Evolutionary conservation across 2,113 vertebrate species (phyloP).

Genomic region (Leiothrix lutea): DNA sequence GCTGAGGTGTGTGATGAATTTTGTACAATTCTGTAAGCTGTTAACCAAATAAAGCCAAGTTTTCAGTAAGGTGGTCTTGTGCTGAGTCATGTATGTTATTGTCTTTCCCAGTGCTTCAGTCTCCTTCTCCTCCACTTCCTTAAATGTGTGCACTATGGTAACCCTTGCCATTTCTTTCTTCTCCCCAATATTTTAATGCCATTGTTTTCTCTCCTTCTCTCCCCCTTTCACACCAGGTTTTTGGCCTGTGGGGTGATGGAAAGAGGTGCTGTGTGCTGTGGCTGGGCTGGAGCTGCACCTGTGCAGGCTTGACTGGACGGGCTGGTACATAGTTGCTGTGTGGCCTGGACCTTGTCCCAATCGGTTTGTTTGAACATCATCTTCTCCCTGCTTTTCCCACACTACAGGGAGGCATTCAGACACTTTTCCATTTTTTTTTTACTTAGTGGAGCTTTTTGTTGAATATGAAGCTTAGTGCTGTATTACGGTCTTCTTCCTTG

Average conservation of each 20-base stretch:
- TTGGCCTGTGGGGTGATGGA: not conserved
- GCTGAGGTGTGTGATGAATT: not conserved
- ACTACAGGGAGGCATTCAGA: not conserved
- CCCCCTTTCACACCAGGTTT: not conserved
- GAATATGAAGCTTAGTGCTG: not conserved
- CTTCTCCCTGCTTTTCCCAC: not conserved
- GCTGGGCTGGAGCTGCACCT: not conserved
- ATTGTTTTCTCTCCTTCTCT: not conserved
- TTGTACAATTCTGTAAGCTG: not conserved
- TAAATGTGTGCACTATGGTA: not conserved
- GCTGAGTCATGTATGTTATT: fast-evolving
- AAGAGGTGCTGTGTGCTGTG: not conserved
- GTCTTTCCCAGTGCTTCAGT: not conserved
- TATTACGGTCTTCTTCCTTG: fast-evolving
- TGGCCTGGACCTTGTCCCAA: not conserved
- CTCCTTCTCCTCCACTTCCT: not conserved
- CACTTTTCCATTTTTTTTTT: not conserved
- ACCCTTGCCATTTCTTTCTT: not conserved
- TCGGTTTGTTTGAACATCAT: not conserved
- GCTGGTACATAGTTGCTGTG: not conserved
- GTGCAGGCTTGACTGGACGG: not conserved
- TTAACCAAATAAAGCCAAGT: not conserved
- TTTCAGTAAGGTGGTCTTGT: not conserved
- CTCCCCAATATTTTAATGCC: not conserved
- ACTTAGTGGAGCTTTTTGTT: not conserved